Conservation (phyloP, 2,888 invertebrate genomes). For the Alitta virens region DNA sequence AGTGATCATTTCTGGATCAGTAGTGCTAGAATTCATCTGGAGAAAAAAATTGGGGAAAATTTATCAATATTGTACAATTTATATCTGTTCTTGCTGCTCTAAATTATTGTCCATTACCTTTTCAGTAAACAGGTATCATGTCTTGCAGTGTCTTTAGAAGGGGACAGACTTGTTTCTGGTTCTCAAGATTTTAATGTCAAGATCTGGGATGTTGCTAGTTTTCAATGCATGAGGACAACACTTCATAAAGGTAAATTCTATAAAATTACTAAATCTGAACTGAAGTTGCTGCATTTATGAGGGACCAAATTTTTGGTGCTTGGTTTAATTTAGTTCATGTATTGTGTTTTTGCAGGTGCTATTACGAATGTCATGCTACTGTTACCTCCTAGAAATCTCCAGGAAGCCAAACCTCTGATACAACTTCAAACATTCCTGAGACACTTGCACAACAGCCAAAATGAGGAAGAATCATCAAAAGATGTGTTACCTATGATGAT, state of each 20-base stretch:
- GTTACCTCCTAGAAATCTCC: not conserved
- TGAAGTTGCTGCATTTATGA: not conserved
- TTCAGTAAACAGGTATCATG: slow-evolving; percentile 64
- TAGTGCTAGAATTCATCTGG: too few species aligned
- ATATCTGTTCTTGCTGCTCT: not conserved
- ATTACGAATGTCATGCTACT: slow-evolving; percentile 6
- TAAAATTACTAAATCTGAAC: not conserved
- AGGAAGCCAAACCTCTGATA: not conserved
- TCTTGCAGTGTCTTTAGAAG: slow-evolving; percentile 72
- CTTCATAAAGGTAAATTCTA: slow-evolving; percentile 67
- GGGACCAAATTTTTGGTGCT: not conserved
- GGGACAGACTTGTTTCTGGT: slow-evolving; percentile 72
- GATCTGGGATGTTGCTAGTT: slow-evolving; percentile 78
- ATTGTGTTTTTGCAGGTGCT: not conserved
- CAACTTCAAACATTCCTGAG: too few species aligned
- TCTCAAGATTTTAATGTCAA: slow-evolving; percentile 73
- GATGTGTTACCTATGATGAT: too few species aligned
- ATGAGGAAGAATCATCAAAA: too few species aligned
- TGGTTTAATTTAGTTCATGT: not conserved
- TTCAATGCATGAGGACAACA: slow-evolving; percentile 70
- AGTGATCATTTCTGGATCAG: too few species aligned
- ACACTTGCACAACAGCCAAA: too few species aligned
- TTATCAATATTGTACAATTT: not conserved
- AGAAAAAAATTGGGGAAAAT: too few species aligned
- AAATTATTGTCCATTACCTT: not conserved